Conservation (phyloP, 1,140 invertebrate species). For the Plectrocnemia conspersa region DNA sequence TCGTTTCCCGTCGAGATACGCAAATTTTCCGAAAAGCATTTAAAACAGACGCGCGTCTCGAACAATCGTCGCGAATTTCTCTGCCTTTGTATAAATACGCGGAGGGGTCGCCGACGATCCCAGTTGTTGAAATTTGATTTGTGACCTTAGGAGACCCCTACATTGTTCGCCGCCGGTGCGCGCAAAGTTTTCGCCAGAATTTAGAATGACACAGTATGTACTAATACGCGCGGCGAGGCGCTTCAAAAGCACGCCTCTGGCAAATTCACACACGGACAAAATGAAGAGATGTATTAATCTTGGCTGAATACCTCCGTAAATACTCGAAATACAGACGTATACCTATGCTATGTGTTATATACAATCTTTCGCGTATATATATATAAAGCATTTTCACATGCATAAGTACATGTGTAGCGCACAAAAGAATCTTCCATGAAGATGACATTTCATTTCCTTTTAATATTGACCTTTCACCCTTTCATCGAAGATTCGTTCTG, state of each 20-base stretch:
- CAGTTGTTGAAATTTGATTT: constrained; percentile 7
- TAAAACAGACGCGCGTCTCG: too few relatives aligned
- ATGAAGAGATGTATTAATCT: constrained; percentile 1
- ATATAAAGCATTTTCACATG: too few relatives aligned
- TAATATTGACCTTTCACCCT: constrained; percentile 3
- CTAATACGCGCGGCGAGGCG: too few relatives aligned
- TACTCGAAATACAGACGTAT: too few relatives aligned
- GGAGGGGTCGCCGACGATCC: too few relatives aligned
- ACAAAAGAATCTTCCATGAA: constrained; percentile 1
- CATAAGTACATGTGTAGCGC: too few relatives aligned
- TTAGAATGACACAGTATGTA: constrained; percentile 2
- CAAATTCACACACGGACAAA: background rate
- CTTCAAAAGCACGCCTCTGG: background rate
- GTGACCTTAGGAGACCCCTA: background rate
- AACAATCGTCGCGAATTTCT: too few relatives aligned
- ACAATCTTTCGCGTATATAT: background rate
- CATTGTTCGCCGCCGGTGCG: constrained; percentile 5
- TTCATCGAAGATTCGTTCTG: background rate
- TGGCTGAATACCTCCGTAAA: too few relatives aligned
- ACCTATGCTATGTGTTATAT: background rate
- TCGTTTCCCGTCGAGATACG: too few relatives aligned
- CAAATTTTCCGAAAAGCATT: too few relatives aligned
- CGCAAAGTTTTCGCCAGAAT: background rate
- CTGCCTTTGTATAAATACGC: too few relatives aligned
- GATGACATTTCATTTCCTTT: constrained; percentile 18